These are phyloP conservation scores for Drosophila lacertosa DNA, from an alignment of 1,140 invertebrate genomes.

Conservation along the genomic window DNA sequence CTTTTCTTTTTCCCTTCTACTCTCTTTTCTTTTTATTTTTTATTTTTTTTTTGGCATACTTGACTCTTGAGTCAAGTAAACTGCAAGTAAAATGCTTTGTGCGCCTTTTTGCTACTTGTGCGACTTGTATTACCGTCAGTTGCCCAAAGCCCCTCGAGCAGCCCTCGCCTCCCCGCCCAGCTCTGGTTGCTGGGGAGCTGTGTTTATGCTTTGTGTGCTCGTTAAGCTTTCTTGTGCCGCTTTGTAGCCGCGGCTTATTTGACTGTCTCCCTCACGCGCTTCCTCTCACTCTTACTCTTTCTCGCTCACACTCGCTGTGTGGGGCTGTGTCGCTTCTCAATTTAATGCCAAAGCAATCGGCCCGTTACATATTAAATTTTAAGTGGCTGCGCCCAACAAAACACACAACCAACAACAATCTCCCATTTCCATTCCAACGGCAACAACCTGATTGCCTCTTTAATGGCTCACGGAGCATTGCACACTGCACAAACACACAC, in stretches of 20 bases:
- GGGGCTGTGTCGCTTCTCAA: slow-evolving; percentile 38
- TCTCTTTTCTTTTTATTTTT: neutral
- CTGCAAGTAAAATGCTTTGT: slow-evolving; percentile 65
- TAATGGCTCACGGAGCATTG: slow-evolving; percentile 73
- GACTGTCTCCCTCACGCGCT: slow-evolving; percentile 3
- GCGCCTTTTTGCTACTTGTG: slow-evolving; percentile 16
- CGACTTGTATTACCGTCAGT: slow-evolving; percentile 1
- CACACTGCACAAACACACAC: slow-evolving; percentile 25
- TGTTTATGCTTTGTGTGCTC: slow-evolving; percentile 61
- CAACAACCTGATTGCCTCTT: slow-evolving; percentile 48
- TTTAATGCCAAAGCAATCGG: slow-evolving; percentile 62
- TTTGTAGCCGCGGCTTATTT: slow-evolving; percentile 43
- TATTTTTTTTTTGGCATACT: slow-evolving; percentile 27
- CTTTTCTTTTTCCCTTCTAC: neutral
- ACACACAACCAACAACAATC: slow-evolving; percentile 10
- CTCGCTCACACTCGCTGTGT: slow-evolving; percentile 1
- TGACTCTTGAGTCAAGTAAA: slow-evolving; percentile 60
- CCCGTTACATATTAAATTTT: slow-evolving; percentile 69
- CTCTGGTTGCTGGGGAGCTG: slow-evolving; percentile 32
- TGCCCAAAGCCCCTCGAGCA: no score
- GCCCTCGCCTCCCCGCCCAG: slow-evolving; percentile 1
- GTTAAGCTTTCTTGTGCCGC: slow-evolving; percentile 54
- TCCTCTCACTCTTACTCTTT: neutral
- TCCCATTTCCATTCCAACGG: slow-evolving; percentile 15
- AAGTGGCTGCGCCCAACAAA: slow-evolving; percentile 50